phyloP scores from a whole-genome alignment of 1,140 invertebrate genomes.

The Zophobas atratus region DNA sequence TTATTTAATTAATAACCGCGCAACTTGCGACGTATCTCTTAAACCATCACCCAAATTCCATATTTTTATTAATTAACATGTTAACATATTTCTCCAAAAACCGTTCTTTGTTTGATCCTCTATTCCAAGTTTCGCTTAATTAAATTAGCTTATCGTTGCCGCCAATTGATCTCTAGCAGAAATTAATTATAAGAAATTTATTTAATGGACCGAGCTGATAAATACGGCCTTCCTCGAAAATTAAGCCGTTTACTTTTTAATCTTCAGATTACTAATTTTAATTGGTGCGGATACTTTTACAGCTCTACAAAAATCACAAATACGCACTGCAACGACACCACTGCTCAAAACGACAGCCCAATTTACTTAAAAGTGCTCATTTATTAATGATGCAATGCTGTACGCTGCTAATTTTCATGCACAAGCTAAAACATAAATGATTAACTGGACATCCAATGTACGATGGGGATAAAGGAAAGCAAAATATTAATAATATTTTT shows the following conservation, averaged over 20 bases:
- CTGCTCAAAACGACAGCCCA: background rate
- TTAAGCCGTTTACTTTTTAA: conserved; percentile 32
- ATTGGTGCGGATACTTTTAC: conserved; percentile 12
- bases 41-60: background rate
- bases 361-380: no score
- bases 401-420: no score
- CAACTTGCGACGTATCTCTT: background rate
- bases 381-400: no score
- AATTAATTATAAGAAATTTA: conserved; percentile 35
- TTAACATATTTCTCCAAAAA: conserved; percentile 5
- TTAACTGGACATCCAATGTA: no score
- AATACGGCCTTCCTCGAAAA: conserved; percentile 24
- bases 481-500: no score
- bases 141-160: conserved; percentile 27
- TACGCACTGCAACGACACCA: background rate
- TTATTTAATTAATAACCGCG: conserved; percentile 10
- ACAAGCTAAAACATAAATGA: no score
- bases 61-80: conserved; percentile 19
- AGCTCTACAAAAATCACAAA: conserved; percentile 4
- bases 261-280: conserved; percentile 23
- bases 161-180: conserved; percentile 32
- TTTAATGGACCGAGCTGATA: conserved; percentile 34
- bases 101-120: conserved; percentile 13
- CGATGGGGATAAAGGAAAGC: no score
- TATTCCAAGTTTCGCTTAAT: background rate